Conservation (phyloP, 2,797 vertebrate species). For the Scolopax bukidnonensis region DNA sequence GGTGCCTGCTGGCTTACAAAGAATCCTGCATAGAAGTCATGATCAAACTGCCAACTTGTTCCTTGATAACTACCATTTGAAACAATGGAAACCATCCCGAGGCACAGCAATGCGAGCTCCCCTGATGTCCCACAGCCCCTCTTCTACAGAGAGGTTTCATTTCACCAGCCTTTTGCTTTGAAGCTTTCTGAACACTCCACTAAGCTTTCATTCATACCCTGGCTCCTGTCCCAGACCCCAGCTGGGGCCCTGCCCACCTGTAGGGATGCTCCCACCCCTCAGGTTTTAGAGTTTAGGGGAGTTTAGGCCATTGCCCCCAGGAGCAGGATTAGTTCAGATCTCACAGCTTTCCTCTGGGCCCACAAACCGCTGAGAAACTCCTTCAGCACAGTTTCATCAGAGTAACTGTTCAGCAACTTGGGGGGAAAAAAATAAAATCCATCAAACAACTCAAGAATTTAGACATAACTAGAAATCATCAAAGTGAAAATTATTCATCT, state of each 20-base stretch:
- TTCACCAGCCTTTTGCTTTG: not conserved
- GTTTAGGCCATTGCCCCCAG: not conserved
- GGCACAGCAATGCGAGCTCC: fast-evolving
- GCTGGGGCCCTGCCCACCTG: not conserved
- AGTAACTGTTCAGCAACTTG: not conserved
- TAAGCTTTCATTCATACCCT: too few species aligned
- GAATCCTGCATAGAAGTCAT: not conserved
- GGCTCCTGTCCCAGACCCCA: not conserved
- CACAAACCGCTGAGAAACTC: not conserved
- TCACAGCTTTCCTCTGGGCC: not conserved
- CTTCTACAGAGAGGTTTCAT: not conserved
- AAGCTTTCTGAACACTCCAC: not conserved
- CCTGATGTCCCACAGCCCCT: not conserved
- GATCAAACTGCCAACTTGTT: not conserved
- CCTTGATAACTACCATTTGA: not conserved
- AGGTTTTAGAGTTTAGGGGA: not conserved
- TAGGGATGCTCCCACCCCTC: not conserved
- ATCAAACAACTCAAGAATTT: not conserved
- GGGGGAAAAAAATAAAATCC: not conserved
- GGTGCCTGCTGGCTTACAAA: not conserved
- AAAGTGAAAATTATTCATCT: not conserved
- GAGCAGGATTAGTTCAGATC: not conserved
- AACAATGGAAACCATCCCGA: not conserved
- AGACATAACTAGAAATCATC: not conserved
- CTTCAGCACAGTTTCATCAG: not conserved